Conservation (phyloP, 1,140 invertebrate species). For the Microplitis demolitor region DNA sequence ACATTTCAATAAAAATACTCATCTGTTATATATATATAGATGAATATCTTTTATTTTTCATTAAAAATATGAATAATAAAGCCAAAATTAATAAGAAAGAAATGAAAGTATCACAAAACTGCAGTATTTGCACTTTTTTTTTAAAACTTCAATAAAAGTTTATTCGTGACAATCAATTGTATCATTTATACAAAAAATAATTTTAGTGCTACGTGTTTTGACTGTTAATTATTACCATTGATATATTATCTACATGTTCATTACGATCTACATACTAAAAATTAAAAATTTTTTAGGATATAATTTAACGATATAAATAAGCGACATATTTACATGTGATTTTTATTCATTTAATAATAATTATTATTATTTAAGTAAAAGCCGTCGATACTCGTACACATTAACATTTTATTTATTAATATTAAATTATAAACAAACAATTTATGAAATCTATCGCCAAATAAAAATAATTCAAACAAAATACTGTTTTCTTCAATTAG, state of each 20-base stretch:
- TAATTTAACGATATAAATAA: conserved; percentile 32
- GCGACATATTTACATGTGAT: conserved; percentile 54
- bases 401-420: background rate
- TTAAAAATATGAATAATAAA: conserved; percentile 17
- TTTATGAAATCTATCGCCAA: background rate
- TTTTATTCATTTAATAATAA: conserved; percentile 59
- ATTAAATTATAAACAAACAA: conserved; percentile 1
- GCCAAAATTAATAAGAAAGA: conserved; percentile 36
- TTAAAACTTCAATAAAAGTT: conserved; percentile 17
- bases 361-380: conserved; percentile 55
- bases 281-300: conserved; percentile 46
- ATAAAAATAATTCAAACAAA: no score
- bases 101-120: conserved; percentile 57
- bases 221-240: conserved; percentile 23
- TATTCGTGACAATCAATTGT: no score
- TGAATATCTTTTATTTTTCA: conserved; percentile 25
- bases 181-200: conserved; percentile 2
- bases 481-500: no score
- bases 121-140: conserved; percentile 34
- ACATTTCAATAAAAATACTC: conserved; percentile 10
- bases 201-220: conserved; percentile 13
- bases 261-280: conserved; percentile 57
- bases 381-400: conserved; percentile 45
- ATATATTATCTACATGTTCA: conserved; percentile 6
- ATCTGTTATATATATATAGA: conserved; percentile 13